Evolutionary conservation across 2,113 vertebrate genomes (phyloP), one percentile per base, ranked within the genome.

Genomic region (Uria lomvia): DNA sequence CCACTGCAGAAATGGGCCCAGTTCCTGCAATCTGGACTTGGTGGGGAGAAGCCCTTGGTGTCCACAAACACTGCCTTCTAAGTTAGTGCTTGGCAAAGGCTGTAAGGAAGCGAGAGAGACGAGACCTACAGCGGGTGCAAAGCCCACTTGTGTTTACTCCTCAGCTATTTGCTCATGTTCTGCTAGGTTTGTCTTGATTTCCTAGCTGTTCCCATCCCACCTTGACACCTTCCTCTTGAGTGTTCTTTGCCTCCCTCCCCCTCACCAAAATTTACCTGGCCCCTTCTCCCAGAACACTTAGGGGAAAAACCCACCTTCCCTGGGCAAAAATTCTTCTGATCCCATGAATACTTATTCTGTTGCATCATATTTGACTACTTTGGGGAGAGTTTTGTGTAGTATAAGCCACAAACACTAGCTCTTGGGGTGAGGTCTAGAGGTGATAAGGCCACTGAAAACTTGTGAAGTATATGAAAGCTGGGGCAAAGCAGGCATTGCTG

Each of bases 71-170:
- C 21, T 30, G 21, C 42, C 10, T 0, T 9, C 27, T 5, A 43
- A 56, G 15, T 8, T 21, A 24, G 15, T 3, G 67, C 21, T 19
- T 12, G 62, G 77, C 36, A 36, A 34, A 34, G 36, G 74, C 72
- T 9, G 9, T 4, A 40, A 52, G n/a, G 32, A 90, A 11, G 53
- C 0, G 0, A 72, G 20, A 5, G 36, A 81, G 49, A 55, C 5
- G 7, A 60, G 68, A n/a, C 53, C 47, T 23, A 24, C 2, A 1
- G n/a, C 9, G 9, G 60, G 8, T 32, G 2, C 38, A 53, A 53
- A 88, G 15, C 60, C 42, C 79, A 11, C 65, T 38, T 21, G 4
- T 36, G 7, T 22, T 32, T 50, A 6, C 29, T 59, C 24, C 68
- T 72, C 49, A 65, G 40, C 49, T 45, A 8, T 50, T 60, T 55